Evolutionary conservation across 1,140 invertebrate genomes (phyloP).

Genomic region (Cardiocondyla obscurior): DNA sequence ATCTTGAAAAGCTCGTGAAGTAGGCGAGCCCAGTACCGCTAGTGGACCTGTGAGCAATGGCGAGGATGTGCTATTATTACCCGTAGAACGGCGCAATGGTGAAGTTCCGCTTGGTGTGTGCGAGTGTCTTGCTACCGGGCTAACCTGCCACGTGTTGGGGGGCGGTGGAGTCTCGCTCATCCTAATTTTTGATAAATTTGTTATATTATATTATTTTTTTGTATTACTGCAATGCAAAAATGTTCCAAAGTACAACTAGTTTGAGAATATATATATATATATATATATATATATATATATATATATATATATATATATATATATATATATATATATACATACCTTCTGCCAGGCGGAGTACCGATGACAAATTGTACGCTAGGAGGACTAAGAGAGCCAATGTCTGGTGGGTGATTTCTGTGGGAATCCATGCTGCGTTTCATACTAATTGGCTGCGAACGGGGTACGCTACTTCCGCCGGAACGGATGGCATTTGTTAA

Average conservation of each 20-base stretch:
- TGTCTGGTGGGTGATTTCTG: slow-evolving; percentile 88
- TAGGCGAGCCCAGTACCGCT: slow-evolving; percentile 86
- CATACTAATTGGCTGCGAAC: slow-evolving; percentile 93
- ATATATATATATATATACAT: too few species aligned
- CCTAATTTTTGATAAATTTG: slow-evolving; percentile 49
- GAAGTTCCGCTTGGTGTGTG: slow-evolving; percentile 86
- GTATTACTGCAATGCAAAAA: neutral
- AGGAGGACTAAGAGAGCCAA: slow-evolving; percentile 95
- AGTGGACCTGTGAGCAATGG: slow-evolving; percentile 87
- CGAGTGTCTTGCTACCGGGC: slow-evolving; percentile 85
- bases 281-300: too few species aligned
- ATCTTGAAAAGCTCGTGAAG: slow-evolving; percentile 85
- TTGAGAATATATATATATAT: too few species aligned
- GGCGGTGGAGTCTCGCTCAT: slow-evolving; percentile 89
- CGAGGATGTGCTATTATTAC: slow-evolving; percentile 87
- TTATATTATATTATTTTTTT: neutral
- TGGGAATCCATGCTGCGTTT: slow-evolving; percentile 87
- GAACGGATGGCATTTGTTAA: slow-evolving; percentile 68
- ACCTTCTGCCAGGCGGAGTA: slow-evolving; percentile 90
- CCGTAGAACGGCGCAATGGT: slow-evolving; percentile 88
- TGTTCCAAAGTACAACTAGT: neutral
- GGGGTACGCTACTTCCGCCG: slow-evolving; percentile 85
- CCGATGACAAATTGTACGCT: slow-evolving; percentile 95
- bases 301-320: too few species aligned
- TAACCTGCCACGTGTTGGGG: slow-evolving; percentile 92